These are phyloP conservation scores for Trimorus sp. DNA, from an alignment of 2,888 invertebrate genomes.

Conservation along the genomic window DNA sequence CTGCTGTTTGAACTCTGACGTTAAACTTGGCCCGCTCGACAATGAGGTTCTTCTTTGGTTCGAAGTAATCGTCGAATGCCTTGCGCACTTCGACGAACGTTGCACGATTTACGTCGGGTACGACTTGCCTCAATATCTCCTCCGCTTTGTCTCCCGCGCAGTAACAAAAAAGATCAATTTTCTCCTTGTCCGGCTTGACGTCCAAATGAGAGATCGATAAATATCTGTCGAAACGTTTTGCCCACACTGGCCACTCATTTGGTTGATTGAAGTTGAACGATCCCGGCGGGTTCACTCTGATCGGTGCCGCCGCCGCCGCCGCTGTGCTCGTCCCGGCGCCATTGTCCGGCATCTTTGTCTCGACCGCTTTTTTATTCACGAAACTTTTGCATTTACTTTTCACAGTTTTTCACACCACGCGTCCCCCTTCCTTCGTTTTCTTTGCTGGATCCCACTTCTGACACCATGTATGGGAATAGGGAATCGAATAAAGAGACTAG, in stretches of 20 bases:
- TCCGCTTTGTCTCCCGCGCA: conserved; percentile 67
- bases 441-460: conserved; percentile 35
- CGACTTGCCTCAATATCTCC: conserved; percentile 58
- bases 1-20: conserved; percentile 56
- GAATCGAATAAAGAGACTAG: background rate
- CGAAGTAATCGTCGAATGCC: conserved; percentile 63
- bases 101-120: conserved; percentile 27
- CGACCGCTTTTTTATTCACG: conserved; percentile 1
- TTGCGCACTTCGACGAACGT: conserved; percentile 45
- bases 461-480: conserved; percentile 31
- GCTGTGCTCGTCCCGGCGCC: background rate
- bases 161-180: conserved; percentile 68
- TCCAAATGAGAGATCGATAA: conserved; percentile 51
- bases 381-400: conserved; percentile 11
- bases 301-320: conserved; percentile 15
- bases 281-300: conserved; percentile 35
- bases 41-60: conserved; percentile 66
- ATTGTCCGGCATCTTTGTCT: conserved; percentile 4
- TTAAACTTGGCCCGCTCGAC: conserved; percentile 66
- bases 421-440: background rate
- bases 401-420: background rate
- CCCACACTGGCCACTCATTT: conserved; percentile 48
- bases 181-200: conserved; percentile 57
- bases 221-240: conserved; percentile 56
- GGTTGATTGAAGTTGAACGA: conserved; percentile 57